Evolutionary conservation across 2,797 vertebrate species (phyloP).

Genomic region (Oreochromis grahami): DNA sequence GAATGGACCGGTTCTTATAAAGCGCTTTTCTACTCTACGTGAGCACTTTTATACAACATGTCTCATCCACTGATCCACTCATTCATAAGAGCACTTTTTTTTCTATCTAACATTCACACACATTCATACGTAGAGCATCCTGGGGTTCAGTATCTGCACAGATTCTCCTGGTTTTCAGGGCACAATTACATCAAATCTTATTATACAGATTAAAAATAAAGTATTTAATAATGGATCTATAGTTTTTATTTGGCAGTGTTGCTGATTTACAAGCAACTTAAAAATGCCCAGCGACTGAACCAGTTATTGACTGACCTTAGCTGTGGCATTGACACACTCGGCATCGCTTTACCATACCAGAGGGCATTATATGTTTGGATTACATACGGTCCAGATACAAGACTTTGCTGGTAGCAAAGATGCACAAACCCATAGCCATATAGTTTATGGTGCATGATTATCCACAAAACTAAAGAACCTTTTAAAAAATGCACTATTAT

Average conservation of each 20-base stretch:
- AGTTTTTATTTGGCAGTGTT: not conserved
- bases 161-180: not conserved
- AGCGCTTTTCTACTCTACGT: not conserved
- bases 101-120: not conserved
- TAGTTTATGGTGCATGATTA: not conserved
- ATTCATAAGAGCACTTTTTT: not conserved
- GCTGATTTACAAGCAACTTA: not conserved
- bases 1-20: not conserved
- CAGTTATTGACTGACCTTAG: not conserved
- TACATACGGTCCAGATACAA: constrained; percentile 17
- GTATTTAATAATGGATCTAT: not conserved
- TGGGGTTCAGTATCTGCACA: not conserved
- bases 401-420: constrained; percentile 13
- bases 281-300: not conserved
- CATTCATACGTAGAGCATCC: not conserved
- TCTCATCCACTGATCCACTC: not conserved
- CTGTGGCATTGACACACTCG: not conserved
- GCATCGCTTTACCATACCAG: not conserved
- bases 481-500: not conserved
- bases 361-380: not conserved
- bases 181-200: not conserved
- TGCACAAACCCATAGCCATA: not conserved
- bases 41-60: not conserved
- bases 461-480: not conserved
- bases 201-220: not conserved